These are phyloP conservation scores for Rhinogobius similis DNA, from an alignment of 2,113 vertebrate genomes.

Conservation along the genomic window DNA sequence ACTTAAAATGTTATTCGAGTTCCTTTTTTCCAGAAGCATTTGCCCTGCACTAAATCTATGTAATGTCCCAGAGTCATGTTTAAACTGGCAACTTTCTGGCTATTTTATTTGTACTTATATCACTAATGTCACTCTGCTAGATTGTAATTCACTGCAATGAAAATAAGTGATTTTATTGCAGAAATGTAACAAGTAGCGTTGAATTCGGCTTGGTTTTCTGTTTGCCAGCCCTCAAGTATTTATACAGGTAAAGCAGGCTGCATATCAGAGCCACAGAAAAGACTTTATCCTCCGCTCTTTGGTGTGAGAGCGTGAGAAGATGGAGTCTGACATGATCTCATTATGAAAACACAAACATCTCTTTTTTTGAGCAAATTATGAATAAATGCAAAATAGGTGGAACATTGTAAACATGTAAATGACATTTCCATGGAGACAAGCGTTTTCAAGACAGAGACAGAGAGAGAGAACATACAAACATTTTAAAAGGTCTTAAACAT, in stretches of 20 bases:
- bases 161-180: constrained; percentile 30
- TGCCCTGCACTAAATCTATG: constrained; percentile 19
- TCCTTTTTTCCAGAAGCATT: constrained; percentile 33
- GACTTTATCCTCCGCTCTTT: constrained; percentile 35
- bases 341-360: constrained; percentile 44
- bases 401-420: no score
- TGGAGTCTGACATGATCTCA: constrained; percentile 17
- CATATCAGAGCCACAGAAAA: constrained; percentile 42
- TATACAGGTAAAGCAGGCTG: constrained; percentile 8
- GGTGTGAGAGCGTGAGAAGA: constrained; percentile 54
- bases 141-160: constrained; percentile 28
- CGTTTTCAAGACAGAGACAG: no score
- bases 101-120: constrained; percentile 9
- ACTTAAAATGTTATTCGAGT: constrained; percentile 42
- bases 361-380: no score
- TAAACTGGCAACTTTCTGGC: constrained; percentile 48
- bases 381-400: no score
- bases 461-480: no score
- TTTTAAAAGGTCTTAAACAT: no score
- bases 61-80: constrained; percentile 6
- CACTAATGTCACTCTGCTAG: constrained; percentile 20
- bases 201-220: constrained; percentile 15
- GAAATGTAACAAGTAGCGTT: not conserved
- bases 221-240: constrained; percentile 33
- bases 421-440: no score